A percentile compares a stretch with the other conserved stretches of the same genome.
Evolutionary conservation across 2,888 invertebrate species (phyloP).

Genomic region (Ophion slaviceki): DNA sequence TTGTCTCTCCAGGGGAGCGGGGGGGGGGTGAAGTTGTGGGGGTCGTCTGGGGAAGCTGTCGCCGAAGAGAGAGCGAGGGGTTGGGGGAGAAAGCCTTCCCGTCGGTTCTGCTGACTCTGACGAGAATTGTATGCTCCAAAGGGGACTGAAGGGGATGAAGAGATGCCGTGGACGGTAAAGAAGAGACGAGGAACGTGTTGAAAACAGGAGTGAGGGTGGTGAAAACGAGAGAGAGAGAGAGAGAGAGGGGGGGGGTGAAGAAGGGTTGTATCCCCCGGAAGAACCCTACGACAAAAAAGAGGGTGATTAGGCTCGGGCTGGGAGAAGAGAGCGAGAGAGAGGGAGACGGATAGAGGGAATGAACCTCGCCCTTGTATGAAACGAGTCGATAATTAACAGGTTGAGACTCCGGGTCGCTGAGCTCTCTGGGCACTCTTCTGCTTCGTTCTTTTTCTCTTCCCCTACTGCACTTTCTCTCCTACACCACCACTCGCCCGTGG

Average conservation of each 20-base stretch:
- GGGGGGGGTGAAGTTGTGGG: constrained; percentile 31
- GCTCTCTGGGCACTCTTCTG: constrained; percentile 49
- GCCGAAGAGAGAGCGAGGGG: constrained; percentile 23
- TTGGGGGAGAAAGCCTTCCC: constrained; percentile 32
- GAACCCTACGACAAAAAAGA: constrained; percentile 73
- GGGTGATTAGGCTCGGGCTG: constrained; percentile 78
- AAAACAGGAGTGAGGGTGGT: constrained; percentile 75
- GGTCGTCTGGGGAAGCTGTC: constrained; percentile 56
- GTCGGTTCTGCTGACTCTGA: constrained; percentile 62
- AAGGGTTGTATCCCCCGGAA: constrained; percentile 50
- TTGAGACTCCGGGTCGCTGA: constrained; percentile 67
- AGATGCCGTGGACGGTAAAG: constrained; percentile 29
- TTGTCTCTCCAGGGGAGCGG: constrained; percentile 20
- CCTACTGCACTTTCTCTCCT: constrained; percentile 58
- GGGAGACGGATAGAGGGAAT: constrained; percentile 56
- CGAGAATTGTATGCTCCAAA: constrained; percentile 51
- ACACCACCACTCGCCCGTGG: constrained; percentile 32
- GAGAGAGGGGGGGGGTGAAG: constrained; percentile 29
- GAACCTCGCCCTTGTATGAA: constrained; percentile 69
- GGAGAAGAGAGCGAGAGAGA: constrained; percentile 53
- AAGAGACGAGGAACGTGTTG: constrained; percentile 78
- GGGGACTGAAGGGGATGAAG: constrained; percentile 14
- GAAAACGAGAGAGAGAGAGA: constrained; percentile 34
- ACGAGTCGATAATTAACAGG: constrained; percentile 82
- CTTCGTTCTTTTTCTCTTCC: constrained; percentile 45